Conservation (phyloP, 2,797 vertebrate species). For the Phataginus tricuspis region DNA sequence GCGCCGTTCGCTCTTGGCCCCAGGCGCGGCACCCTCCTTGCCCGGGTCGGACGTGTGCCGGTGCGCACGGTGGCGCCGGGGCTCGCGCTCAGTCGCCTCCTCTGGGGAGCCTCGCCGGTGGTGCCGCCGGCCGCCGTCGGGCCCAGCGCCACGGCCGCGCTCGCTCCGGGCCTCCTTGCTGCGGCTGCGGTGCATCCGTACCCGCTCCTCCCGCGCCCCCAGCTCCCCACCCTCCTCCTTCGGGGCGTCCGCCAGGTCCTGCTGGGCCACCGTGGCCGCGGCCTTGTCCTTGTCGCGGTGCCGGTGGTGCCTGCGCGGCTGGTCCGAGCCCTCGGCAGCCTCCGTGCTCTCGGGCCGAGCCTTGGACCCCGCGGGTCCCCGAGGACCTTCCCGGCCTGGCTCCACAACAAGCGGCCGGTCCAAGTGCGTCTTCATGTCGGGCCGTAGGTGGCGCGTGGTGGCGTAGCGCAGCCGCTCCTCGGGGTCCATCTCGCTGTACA, state of each 20-base stretch:
- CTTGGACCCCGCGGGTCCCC: constrained; percentile 68
- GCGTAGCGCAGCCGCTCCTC: constrained; percentile 91
- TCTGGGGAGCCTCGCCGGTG: constrained; percentile 88
- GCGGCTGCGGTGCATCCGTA: constrained; percentile 90
- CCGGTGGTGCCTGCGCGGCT: constrained; percentile 58
- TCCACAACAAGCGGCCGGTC: constrained; percentile 95
- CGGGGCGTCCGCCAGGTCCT: constrained; percentile 75
- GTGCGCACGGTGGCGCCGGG: constrained; percentile 86
- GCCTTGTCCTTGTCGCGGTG: constrained; percentile 85
- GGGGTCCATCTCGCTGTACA: constrained; percentile 95
- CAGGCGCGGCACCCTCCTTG: constrained; percentile 87
- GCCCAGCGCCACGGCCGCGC: constrained; percentile 85
- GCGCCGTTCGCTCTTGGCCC: constrained; percentile 87
- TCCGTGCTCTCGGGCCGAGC: constrained; percentile 80
- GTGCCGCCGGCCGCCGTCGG: constrained; percentile 87
- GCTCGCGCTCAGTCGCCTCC: constrained; percentile 85
- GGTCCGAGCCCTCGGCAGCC: constrained; percentile 53
- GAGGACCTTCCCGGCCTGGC: constrained; percentile 83
- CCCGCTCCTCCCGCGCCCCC: constrained; percentile 83
- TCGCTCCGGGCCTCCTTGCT: constrained; percentile 90
- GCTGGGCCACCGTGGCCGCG: constrained; percentile 77
- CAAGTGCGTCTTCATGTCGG: constrained; percentile 96
- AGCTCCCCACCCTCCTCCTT: constrained; percentile 86
- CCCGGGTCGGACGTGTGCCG: constrained; percentile 83
- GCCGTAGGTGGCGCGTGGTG: constrained; percentile 91